These are phyloP conservation scores for Rhinogobius similis DNA, from an alignment of 2,113 vertebrate species.

Conservation along the genomic window DNA sequence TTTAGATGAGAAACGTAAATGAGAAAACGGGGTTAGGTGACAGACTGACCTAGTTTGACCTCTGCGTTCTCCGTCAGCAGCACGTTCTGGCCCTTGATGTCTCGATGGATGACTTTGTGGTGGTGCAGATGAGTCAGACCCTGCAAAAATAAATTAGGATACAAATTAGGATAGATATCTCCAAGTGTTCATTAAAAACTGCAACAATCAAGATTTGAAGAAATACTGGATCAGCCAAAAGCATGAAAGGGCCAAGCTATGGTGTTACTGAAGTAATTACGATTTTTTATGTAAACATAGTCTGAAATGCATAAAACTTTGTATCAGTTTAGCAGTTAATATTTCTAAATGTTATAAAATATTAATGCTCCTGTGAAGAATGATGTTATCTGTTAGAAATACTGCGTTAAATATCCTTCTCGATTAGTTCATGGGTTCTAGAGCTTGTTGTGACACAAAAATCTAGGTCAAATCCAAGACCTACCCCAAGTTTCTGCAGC, in stretches of 20 bases:
- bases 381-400: too few species aligned
- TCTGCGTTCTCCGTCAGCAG: conserved; percentile 90
- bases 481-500: too few species aligned
- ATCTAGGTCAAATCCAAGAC: too few species aligned
- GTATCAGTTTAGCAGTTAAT: too few species aligned
- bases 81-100: conserved; percentile 94
- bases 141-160: conserved; percentile 64
- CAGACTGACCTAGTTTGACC: conserved; percentile 87
- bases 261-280: not conserved
- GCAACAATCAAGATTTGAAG: not conserved
- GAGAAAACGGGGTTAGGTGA: conserved; percentile 20
- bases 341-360: too few species aligned
- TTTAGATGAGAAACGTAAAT: conserved; percentile 15
- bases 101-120: conserved; percentile 92
- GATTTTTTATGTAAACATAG: too few species aligned
- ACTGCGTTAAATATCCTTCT: too few species aligned
- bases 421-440: too few species aligned
- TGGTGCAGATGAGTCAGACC: conserved; percentile 89
- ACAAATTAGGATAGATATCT: not conserved
- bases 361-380: too few species aligned
- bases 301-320: too few species aligned
- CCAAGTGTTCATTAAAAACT: not conserved
- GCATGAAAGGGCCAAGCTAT: not conserved
- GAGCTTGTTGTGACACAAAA: too few species aligned
- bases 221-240: not conserved